Evolutionary conservation across 2,888 invertebrate genomes (phyloP).

Genomic region (Clusia tigrina): DNA sequence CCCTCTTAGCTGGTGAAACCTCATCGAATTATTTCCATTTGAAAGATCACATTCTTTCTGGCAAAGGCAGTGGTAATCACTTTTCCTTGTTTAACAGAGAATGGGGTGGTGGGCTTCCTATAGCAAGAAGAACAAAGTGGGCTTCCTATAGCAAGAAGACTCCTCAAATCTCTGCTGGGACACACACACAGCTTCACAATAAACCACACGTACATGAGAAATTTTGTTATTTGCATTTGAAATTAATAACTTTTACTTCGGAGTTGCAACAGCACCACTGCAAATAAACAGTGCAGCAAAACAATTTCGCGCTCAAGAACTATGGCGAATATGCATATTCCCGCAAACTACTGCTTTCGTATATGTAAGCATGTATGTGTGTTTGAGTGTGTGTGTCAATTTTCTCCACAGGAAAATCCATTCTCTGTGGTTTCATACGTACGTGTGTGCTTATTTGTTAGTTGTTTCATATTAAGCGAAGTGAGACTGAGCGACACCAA

Average conservation of each 20-base stretch:
- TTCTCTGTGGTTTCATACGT: neutral
- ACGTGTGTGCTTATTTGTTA: constrained; percentile 5
- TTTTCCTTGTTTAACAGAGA: too few relatives aligned
- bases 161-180: too few relatives aligned
- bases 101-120: too few relatives aligned
- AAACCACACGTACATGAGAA: too few relatives aligned
- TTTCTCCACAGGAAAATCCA: too few relatives aligned
- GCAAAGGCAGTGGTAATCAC: too few relatives aligned
- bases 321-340: constrained; percentile 3
- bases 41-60: too few relatives aligned
- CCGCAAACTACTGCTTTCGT: neutral
- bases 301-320: neutral
- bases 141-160: too few relatives aligned
- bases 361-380: neutral
- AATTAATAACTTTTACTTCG: constrained; percentile 14
- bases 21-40: too few relatives aligned
- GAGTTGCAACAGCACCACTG: neutral
- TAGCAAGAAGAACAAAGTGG: too few relatives aligned
- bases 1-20: too few relatives aligned
- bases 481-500: constrained; percentile 17
- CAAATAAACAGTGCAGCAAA: constrained; percentile 11
- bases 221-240: constrained; percentile 12
- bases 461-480: constrained; percentile 5
- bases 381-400: neutral
- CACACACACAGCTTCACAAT: too few relatives aligned